Base-by-base conservation (phyloP, 2,888 invertebrate genomes). In the Phalangium opilio region DNA sequence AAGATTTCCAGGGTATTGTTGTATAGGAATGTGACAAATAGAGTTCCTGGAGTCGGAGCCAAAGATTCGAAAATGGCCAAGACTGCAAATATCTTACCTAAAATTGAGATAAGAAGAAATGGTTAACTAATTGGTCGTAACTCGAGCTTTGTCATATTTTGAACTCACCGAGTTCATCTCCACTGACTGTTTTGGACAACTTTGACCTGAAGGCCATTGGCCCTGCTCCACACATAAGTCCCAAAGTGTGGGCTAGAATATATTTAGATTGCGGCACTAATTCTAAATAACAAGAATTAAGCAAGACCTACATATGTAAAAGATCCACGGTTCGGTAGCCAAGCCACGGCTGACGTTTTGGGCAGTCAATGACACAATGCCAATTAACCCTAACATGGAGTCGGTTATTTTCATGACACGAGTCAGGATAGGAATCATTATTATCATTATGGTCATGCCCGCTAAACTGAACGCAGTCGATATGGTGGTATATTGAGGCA, bases 11-110 rank as follows among this genome's bases (percentile, higher is more conserved):
- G 41, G 15, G 38, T 44, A n/a, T 43, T 48, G 17, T 45, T 46
- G 35, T 48, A 51, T 12, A 51, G n/a, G 34, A 45, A 48, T 2
- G 51, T 44, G 11, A 41, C 44, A n/a, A 51, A 35, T 14, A 48
- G 38, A n/a, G 51, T 46, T 11, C 47, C 45, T 4, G 48, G 20
- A 11, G 48, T 42, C 14, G 51, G 51, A 20, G 48, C 42, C 19
- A 51, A n/a, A 8, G 51, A 48, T 44, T 51, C 51, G 3, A 48
- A 41, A 7, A 48, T 48, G 7, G 51, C 48, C 21, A 51, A 47
- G 34, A 51, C 48, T 2, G 51, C 45, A 15, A 51, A 51, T 3
- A 51, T 48, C 39, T 51, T 51, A 1, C 51, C 51, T 51, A 27
- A 18, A 14, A 48, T n/a, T n/a, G n/a, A n/a, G n/a, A n/a, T n/a